Percentiles rank a stretch among this genome's conserved stretches.
Evolutionary conservation across 2,113 vertebrate genomes (phyloP).

Genomic region (Muntiacus reevesi): DNA sequence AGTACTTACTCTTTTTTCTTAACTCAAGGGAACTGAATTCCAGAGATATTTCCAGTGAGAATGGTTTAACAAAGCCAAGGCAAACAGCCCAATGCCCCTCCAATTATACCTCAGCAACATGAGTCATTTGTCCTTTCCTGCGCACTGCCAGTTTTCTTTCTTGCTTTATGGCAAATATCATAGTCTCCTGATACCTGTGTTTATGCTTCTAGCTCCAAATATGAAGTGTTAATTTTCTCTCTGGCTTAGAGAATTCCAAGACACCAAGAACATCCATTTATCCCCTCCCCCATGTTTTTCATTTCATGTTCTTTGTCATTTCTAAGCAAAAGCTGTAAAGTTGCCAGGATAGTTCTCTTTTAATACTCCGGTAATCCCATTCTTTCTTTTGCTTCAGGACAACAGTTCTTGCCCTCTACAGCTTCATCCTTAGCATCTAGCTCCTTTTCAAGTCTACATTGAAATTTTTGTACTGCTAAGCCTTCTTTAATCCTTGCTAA

Average conservation of each 20-base stretch:
- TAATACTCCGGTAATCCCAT: not conserved
- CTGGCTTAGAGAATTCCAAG: constrained; percentile 20
- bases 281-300: not conserved
- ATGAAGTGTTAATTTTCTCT: constrained; percentile 31
- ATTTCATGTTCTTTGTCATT: constrained; percentile 27
- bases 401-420: not conserved
- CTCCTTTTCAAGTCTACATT: not conserved
- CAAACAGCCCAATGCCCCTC: not conserved
- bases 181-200: not conserved
- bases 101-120: not conserved
- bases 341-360: not conserved
- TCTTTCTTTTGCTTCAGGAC: not conserved
- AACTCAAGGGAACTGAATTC: constrained; percentile 34
- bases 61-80: not conserved
- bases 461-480: constrained; percentile 14
- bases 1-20: not conserved
- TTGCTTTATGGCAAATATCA: not conserved
- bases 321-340: not conserved
- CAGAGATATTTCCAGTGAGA: constrained; percentile 46
- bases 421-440: not conserved
- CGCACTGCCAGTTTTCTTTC: not conserved
- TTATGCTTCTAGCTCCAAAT: not conserved
- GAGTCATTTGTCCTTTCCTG: not conserved
- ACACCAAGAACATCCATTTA: not conserved
- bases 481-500: constrained; percentile 31